A percentile compares a stretch with the other conserved stretches of the same genome.
Conservation (phyloP, 2,113 vertebrate species). For the Mormyrus iriodes region DNA sequence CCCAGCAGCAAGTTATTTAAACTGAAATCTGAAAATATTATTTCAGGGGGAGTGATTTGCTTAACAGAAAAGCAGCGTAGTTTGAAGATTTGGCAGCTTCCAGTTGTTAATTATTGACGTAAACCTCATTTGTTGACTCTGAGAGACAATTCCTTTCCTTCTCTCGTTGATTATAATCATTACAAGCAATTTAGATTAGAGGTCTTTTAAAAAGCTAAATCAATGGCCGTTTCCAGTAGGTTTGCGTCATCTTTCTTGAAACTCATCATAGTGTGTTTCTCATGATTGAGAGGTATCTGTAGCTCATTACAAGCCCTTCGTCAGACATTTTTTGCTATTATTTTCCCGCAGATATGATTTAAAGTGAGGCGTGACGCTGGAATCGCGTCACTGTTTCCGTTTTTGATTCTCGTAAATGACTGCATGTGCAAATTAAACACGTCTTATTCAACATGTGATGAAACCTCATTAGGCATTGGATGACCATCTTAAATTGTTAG, state of each 20-base stretch:
- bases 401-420: neutral
- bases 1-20: neutral
- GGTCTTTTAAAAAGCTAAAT: slow-evolving; percentile 9
- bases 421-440: neutral
- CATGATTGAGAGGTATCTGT: neutral
- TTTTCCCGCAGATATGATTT: neutral
- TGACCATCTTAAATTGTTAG: neutral
- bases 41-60: neutral
- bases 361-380: neutral
- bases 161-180: slow-evolving; percentile 5
- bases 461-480: neutral
- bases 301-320: neutral
- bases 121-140: slow-evolving; percentile 4
- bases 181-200: slow-evolving; percentile 7
- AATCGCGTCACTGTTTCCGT: neutral
- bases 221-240: slow-evolving; percentile 1
- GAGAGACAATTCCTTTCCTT: neutral
- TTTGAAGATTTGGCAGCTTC: neutral
- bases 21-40: neutral
- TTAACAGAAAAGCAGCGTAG: neutral
- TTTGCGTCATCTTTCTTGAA: neutral
- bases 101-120: slow-evolving; percentile 2
- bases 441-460: neutral
- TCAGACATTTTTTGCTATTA: neutral
- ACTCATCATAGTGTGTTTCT: neutral